Conservation (phyloP, 2,888 invertebrate species). For the Iphiclides podalirius region DNA sequence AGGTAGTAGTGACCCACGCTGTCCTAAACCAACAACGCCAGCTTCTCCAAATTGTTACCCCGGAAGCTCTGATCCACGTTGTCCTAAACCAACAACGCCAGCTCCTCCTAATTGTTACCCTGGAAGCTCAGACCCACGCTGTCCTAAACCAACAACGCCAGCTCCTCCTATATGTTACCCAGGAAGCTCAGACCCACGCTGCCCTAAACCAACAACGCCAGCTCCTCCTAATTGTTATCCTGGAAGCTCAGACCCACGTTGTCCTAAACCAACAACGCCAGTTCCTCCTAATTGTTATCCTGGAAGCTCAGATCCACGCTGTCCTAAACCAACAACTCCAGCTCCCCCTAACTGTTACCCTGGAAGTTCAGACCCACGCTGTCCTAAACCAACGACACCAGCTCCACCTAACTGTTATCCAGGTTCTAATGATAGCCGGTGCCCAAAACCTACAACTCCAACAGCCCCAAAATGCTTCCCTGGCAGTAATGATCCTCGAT, state of each 20-base stretch:
- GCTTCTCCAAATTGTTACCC: constrained; percentile 27
- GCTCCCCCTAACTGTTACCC: constrained; percentile 24
- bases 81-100: constrained; percentile 34
- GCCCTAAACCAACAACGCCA: constrained; percentile 42
- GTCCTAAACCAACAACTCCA: constrained; percentile 26
- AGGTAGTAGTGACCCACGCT: constrained; percentile 38
- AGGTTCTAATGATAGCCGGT: constrained; percentile 34
- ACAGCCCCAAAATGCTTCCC: constrained; percentile 42
- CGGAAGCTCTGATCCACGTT: constrained; percentile 32
- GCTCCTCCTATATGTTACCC: constrained; percentile 27
- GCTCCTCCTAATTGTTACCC: constrained; percentile 39
- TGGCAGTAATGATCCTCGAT: constrained; percentile 45
- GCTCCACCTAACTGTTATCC: constrained; percentile 29
- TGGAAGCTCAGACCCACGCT: constrained; percentile 34
- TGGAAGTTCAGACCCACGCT: constrained; percentile 22
- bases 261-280: constrained; percentile 29
- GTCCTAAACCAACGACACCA: constrained; percentile 20
- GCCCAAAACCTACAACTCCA: constrained; percentile 37
- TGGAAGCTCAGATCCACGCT: constrained; percentile 32
- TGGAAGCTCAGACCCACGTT: constrained; percentile 21
- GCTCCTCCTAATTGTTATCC: constrained; percentile 27
- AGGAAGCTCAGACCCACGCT: constrained; percentile 35
- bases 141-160: constrained; percentile 26
- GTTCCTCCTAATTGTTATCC: constrained; percentile 32
- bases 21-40: constrained; percentile 34